Percentiles rank a stretch among this genome's conserved stretches.
phyloP scores from a whole-genome alignment of 1,140 invertebrate genomes.

The Asobara japonica region DNA sequence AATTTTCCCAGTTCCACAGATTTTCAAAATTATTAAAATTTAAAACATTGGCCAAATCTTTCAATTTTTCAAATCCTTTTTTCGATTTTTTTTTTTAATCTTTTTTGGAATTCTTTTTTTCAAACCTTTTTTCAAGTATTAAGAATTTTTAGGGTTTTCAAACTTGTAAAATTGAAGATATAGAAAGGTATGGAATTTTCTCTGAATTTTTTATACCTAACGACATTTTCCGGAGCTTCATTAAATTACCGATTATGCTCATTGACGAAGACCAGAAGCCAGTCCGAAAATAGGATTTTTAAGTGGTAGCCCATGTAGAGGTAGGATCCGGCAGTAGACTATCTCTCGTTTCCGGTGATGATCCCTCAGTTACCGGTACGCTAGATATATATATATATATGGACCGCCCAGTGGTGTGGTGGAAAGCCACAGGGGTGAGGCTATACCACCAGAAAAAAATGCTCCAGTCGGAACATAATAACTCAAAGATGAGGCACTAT shows the following conservation, averaged over 20 bases:
- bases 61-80: no score
- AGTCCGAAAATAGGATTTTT: not conserved
- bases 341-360: conserved; percentile 15
- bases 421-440: not conserved
- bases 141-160: no score
- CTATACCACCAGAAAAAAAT: not conserved
- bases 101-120: no score
- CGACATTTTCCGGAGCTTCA: not conserved
- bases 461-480: conserved; percentile 1
- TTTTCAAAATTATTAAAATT: no score
- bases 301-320: conserved; percentile 2
- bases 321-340: not conserved
- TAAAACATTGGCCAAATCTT: no score
- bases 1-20: no score
- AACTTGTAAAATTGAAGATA: no score
- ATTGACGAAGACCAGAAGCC: not conserved
- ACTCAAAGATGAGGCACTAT: not conserved
- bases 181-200: no score
- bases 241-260: not conserved
- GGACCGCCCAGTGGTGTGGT: not conserved
- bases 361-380: not conserved
- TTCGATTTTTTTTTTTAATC: no score
- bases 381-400: no score
- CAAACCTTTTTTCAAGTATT: no score
- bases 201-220: no score